Evolutionary conservation across 1,140 invertebrate species (phyloP).

Genomic region (Lucilia sericata): DNA sequence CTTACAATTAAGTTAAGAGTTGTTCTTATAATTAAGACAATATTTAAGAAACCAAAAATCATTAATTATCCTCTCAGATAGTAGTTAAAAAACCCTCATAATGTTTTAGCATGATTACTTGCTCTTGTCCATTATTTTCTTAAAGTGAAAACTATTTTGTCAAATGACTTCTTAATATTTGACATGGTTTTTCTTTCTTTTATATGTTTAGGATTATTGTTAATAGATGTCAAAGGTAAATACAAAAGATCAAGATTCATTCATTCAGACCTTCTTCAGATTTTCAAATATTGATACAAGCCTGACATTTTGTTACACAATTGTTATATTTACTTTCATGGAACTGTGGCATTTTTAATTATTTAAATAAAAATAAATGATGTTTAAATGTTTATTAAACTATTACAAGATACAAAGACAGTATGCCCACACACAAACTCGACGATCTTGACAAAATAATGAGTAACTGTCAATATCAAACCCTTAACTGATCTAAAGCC

Average conservation of each 20-base stretch:
- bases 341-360: not conserved
- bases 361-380: not conserved
- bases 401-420: too few species aligned
- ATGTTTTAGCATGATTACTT: too few species aligned
- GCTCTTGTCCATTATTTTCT: too few species aligned
- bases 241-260: not conserved
- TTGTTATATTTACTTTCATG: not conserved
- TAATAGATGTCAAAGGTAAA: not conserved
- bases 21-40: too few species aligned
- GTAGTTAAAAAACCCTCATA: too few species aligned
- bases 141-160: not conserved
- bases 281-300: not conserved
- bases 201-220: not conserved
- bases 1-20: too few species aligned
- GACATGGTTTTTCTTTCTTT: not conserved
- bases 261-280: not conserved
- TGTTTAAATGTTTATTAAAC: not conserved
- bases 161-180: conserved; percentile 25
- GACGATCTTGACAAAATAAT: not conserved
- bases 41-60: too few species aligned
- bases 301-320: not conserved
- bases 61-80: too few species aligned
- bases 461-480: not conserved
- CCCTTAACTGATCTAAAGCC: not conserved
- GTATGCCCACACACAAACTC: not conserved